These are phyloP conservation scores for Meteorus cinctellus DNA, from an alignment of 2,888 invertebrate species.

Conservation along the genomic window DNA sequence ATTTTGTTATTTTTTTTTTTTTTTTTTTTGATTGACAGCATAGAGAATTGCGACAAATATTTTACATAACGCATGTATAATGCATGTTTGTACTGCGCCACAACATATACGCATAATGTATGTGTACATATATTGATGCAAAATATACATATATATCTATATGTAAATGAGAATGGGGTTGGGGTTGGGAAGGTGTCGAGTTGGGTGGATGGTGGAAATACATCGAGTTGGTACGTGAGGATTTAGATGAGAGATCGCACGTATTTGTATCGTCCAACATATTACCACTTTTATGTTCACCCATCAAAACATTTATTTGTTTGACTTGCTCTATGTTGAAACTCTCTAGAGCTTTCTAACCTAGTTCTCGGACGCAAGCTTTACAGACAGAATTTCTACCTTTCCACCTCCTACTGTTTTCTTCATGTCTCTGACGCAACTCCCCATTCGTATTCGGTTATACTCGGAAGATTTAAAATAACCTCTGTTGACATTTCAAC, in stretches of 20 bases:
- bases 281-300: slow-evolving; percentile 67
- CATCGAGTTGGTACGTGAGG: slow-evolving; percentile 61
- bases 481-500: background rate
- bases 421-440: background rate
- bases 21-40: slow-evolving; percentile 13
- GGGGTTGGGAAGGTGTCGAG: slow-evolving; percentile 57
- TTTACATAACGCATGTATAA: slow-evolving; percentile 24
- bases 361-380: background rate
- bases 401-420: background rate
- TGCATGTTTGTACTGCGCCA: slow-evolving; percentile 2
- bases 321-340: slow-evolving; percentile 54
- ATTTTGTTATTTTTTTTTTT: no score
- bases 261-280: slow-evolving; percentile 68
- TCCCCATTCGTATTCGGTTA: background rate
- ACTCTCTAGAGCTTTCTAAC: slow-evolving; percentile 14
- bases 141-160: slow-evolving; percentile 38
- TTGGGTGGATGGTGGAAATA: slow-evolving; percentile 56
- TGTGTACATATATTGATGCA: slow-evolving; percentile 16
- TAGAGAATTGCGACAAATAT: slow-evolving; percentile 27
- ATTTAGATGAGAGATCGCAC: slow-evolving; percentile 64
- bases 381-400: background rate
- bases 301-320: slow-evolving; percentile 67
- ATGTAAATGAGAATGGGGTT: slow-evolving; percentile 49
- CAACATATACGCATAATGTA: slow-evolving; percentile 1
- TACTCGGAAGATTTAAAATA: background rate